Evolutionary conservation across 2,797 vertebrate genomes (phyloP).

Genomic region (Ptychadena robeensis): DNA sequence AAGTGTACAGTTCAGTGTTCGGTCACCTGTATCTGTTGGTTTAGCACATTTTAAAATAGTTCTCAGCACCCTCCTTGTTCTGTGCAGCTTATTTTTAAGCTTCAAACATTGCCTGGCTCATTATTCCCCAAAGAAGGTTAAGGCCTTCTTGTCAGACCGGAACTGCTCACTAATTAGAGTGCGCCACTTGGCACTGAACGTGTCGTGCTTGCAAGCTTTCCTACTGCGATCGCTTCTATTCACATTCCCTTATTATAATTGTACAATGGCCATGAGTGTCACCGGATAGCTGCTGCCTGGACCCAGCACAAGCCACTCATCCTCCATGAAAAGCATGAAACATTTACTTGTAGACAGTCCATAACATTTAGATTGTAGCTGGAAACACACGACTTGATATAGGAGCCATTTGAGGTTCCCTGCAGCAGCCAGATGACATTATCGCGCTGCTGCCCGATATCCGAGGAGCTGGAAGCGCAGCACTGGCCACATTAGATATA

Average conservation of each 20-base stretch:
- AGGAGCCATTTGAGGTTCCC: not conserved
- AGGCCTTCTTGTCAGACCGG: constrained; percentile 72
- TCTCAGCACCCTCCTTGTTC: constrained; percentile 69
- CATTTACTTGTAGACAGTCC: not conserved
- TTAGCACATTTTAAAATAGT: constrained; percentile 71
- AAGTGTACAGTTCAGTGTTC: constrained; percentile 75
- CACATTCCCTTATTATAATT: constrained; percentile 65
- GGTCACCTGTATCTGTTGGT: constrained; percentile 74
- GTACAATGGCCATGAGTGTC: constrained; percentile 55
- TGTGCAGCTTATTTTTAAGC: constrained; percentile 66
- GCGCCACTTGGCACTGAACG: constrained; percentile 73
- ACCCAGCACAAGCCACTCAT: constrained; percentile 21
- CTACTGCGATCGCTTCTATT: constrained; percentile 70
- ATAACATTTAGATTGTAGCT: no score
- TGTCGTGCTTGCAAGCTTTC: constrained; percentile 72
- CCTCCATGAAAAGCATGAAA: not conserved
- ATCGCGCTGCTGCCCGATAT: no score
- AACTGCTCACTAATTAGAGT: constrained; percentile 77
- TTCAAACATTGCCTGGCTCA: constrained; percentile 75
- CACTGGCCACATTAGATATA: no score
- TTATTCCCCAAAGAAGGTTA: constrained; percentile 75
- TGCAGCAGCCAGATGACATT: no score
- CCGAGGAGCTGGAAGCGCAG: no score
- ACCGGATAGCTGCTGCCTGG: constrained; percentile 36
- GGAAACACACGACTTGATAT: no score